Percentiles rank a stretch among this genome's conserved stretches.
phyloP scores from a whole-genome alignment of 2,797 vertebrate species.

The Muscicapa striata region DNA sequence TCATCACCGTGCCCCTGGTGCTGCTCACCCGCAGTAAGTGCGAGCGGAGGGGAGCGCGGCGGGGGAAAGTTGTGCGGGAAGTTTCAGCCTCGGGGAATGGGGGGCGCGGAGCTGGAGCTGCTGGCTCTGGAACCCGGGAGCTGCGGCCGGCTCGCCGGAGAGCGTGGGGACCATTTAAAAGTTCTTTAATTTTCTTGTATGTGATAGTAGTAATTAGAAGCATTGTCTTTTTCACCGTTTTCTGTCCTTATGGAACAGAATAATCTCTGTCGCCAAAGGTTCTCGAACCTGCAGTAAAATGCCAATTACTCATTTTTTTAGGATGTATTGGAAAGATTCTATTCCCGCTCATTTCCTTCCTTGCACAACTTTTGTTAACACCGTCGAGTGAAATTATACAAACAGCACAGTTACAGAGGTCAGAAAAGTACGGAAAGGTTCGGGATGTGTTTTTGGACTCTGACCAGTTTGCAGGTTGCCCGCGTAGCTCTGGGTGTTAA shows the following conservation, averaged over 20 bases:
- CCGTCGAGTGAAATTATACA: not conserved
- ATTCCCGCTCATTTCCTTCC: not conserved
- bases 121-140: accelerated
- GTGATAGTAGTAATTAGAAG: not conserved
- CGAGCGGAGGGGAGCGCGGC: not conserved
- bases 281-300: not conserved
- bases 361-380: not conserved
- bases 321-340: not conserved
- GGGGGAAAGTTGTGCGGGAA: not conserved
- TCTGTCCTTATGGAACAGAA: not conserved
- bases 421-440: not conserved
- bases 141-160: not conserved
- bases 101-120: not conserved
- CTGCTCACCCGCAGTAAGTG: constrained; percentile 74
- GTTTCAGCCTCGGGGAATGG: not conserved
- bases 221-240: not conserved
- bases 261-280: not conserved
- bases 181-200: no score
- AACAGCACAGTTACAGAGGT: not conserved
- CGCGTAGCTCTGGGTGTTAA: not conserved
- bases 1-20: constrained; percentile 73
- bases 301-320: not conserved
- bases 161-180: accelerated
- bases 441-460: not conserved
- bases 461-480: not conserved